phyloP scores from a whole-genome alignment of 2,888 invertebrate species.

The Metallyticus violacea region DNA sequence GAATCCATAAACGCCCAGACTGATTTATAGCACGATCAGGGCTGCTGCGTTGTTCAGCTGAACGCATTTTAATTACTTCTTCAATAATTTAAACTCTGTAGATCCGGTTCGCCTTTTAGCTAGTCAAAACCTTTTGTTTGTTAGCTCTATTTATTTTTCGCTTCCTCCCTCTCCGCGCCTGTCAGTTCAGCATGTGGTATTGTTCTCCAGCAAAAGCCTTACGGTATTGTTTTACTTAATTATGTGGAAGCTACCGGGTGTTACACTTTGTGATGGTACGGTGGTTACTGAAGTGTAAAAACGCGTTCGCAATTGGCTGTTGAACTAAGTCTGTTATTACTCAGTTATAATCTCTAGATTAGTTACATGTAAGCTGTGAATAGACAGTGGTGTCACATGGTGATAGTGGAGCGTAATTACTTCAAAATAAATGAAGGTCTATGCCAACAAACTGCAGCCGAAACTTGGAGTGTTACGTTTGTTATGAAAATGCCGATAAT shows the following conservation, averaged over 20 bases:
- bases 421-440: too few relatives aligned
- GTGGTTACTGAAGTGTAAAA: too few relatives aligned
- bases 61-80: neutral
- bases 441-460: too few relatives aligned
- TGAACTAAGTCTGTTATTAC: neutral
- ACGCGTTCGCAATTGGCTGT: neutral
- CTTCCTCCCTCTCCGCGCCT: neutral
- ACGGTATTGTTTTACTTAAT: neutral
- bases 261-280: neutral
- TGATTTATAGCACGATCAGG: neutral
- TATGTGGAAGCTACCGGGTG: neutral
- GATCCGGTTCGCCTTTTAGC: neutral
- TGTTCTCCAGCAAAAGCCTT: neutral
- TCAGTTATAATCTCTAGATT: neutral
- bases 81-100: neutral
- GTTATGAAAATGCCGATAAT: too few relatives aligned
- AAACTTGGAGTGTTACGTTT: too few relatives aligned
- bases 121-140: neutral
- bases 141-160: neutral
- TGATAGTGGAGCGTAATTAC: too few relatives aligned
- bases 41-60: neutral
- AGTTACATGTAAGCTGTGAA: too few relatives aligned
- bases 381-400: too few relatives aligned
- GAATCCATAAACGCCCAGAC: neutral
- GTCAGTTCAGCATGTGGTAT: neutral